Evolutionary conservation across 1,140 invertebrate species (phyloP), one percentile per base, ranked within the genome.

Genomic region (Liolophura sinensis): DNA sequence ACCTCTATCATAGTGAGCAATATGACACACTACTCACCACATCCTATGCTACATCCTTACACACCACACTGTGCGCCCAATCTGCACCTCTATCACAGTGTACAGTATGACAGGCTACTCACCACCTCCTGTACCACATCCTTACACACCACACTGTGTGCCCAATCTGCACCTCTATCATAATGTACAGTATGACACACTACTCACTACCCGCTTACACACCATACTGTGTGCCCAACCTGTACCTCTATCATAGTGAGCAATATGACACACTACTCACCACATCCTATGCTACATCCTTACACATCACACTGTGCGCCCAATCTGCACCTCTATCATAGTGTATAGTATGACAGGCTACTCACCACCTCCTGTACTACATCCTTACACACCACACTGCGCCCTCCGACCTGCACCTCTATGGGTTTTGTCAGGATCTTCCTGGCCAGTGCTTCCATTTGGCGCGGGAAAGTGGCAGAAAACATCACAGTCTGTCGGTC

Each of bases 401-500:
- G 86, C 1, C 97, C 98, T 47, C 98, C 98, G n/a, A 87, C 85
- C 69, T 84, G 78, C n/a, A 99, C 93, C 86, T 99, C 98, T 58
- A 99, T 92, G 0, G 98, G 98, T 84, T 95, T 94, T 56, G 91
- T 92, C 3, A 99, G 85, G 73, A 98, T 97, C 71, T 95, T 88
- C 31, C 97, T 87, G 0, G 97, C 98, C 3, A 99, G 84, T 0
- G 96, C 97, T 86, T 99, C 98, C 97, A 99, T 99, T 86, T 98
- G 96, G 6, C 97, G 86, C 0, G 98, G 98, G 82, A 99, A 99
- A 0, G 98, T 99, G 0, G 98, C 98, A 73, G 95, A 98, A 82
- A 99, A 99, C 89, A 99, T 92, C 0, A 99, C 97, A 0, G 96
- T 98, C 85, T 99, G 96, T 57, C 96, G 85, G 85, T 99, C 97